Evolutionary conservation across 2,888 invertebrate species (phyloP), one percentile per base, ranked within the genome.

Genomic region (Pasiphila rectangulata): DNA sequence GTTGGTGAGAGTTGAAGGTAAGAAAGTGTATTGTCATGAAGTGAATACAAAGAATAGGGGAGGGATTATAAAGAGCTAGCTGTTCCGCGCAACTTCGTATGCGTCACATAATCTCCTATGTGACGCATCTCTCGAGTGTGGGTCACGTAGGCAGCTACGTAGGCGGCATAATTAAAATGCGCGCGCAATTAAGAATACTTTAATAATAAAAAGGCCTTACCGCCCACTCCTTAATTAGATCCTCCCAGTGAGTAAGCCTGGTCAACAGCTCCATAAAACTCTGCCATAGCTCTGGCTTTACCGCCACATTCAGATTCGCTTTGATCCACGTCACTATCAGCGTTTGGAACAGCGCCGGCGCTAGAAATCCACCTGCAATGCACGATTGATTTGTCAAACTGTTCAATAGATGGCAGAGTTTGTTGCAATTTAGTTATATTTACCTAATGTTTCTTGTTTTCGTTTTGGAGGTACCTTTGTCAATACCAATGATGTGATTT

Each of bases 301-400:
- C 96, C 2, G 94, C 93, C 3, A 98, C 98, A 77, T 98, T 97
- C 61, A 98, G 90, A 82, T 98, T 98, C 0, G 98, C 98, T 69
- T 98, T 96, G 63, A 98, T 98, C 98, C 98, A 98, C 2, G 98
- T 98, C 55, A 98, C 98, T 59, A 98, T 97, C 36, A 98, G 86
- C 0, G 98, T 98, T 91, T 98, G 95, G 67, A 96, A 95, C 59
- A 96, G 91, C 0, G 96, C 96, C 13, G 95, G 95, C 3, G 96
- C 96, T 52, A 96, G 83, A 69, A 94, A 94, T 19, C 94, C 94
- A 24, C 94, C 94, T 79, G 66, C 34, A 64, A 48, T 68, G 39
- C n/a, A 36, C 46, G 12, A 54, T 38, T 41, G 17, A 20, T 17
- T 35, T 23, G 19, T 2, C 19, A 19, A 19, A 2, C 3, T 21